phyloP scores from a whole-genome alignment of 2,888 invertebrate genomes.

The Hirudinaria manillensis region DNA sequence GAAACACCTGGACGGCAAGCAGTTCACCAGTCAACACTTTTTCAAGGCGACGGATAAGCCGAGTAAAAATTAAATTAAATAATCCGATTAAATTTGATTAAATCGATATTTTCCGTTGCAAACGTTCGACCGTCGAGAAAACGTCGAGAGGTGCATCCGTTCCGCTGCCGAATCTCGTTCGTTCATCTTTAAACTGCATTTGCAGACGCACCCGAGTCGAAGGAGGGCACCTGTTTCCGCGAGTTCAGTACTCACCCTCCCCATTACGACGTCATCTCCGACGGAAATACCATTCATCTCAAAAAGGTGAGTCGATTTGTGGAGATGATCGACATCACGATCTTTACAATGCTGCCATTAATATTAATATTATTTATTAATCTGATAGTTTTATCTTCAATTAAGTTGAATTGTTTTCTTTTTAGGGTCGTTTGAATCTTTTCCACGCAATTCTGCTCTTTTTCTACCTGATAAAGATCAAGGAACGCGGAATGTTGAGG shows the following conservation, averaged over 20 bases:
- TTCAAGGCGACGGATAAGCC: conserved; percentile 55
- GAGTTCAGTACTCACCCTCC: conserved; percentile 66
- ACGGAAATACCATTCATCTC: conserved; percentile 65
- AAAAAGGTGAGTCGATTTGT: conserved; percentile 58
- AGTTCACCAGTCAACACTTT: conserved; percentile 54
- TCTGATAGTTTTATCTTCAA: not conserved
- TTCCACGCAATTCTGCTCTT: conserved; percentile 79
- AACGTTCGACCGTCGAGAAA: not conserved
- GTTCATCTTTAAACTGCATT: too few species aligned
- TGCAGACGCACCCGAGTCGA: conserved; percentile 38
- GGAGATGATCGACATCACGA: not conserved
- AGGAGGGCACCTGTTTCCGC: conserved; percentile 62
- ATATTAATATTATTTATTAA: not conserved
- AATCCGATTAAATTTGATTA: not conserved
- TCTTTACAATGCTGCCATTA: too few species aligned
- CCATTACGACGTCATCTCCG: conserved; percentile 66
- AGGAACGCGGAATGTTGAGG: conserved; percentile 70
- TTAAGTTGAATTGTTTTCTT: not conserved
- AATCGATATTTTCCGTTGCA: not conserved
- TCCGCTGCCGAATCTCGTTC: too few species aligned
- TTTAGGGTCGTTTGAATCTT: conserved; percentile 76
- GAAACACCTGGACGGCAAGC: conserved; percentile 54
- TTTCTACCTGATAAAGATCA: conserved; percentile 68
- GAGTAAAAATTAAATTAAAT: conserved; percentile 41
- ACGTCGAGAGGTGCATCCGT: not conserved